Evolutionary conservation across 2,888 invertebrate species (phyloP), one percentile per base, ranked within the genome.

Genomic region (Metopia argyrocephala): DNA sequence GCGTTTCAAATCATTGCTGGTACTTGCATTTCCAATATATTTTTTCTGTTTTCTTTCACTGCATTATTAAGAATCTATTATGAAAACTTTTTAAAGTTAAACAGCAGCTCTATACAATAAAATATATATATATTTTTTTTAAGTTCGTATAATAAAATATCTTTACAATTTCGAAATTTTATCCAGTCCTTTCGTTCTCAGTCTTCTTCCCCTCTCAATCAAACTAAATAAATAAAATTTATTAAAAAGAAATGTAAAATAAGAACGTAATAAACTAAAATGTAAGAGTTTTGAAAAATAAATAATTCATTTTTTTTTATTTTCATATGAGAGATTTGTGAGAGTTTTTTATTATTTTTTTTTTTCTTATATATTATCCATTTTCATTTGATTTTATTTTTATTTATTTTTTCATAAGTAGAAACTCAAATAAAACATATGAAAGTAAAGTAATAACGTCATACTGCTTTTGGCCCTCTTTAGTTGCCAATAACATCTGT

Each of bases 401-500:
- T 57, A 18, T 45, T n/a, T 62, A 46, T 27, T 5, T 1, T n/a
- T 62, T 27, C 27, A 27, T 27, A 76, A 76, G 76, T 25, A 68
- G 28, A 54, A 68, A 76, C 28, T 62, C 68, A 76, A 76, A 76
- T 62, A 76, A 56, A 59, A 61, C 62, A 76, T 68, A 46, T 62
- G 31, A 27, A 62, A n/a, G n/a, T n/a, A n/a, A 38, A 48, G 68
- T 76, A 68, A 69, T 68, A 52, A 68, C 25, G 38, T 62, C 68
- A 61, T 68, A 59, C 50, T 38, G 15, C 38, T 38, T 9, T 74
- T 74, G 31, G 27, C 7, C 4, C 20, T 54, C 45, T 71, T 62
- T 38, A 76, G 76, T 46, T 68, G 76, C 76, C 76, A 76, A 76
- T 62, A 76, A 56, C 76, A 76, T 68, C 76, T 76, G 76, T 46